Conservation (phyloP, 2,797 vertebrate species). For the Rhabdophis nuchalis region DNA sequence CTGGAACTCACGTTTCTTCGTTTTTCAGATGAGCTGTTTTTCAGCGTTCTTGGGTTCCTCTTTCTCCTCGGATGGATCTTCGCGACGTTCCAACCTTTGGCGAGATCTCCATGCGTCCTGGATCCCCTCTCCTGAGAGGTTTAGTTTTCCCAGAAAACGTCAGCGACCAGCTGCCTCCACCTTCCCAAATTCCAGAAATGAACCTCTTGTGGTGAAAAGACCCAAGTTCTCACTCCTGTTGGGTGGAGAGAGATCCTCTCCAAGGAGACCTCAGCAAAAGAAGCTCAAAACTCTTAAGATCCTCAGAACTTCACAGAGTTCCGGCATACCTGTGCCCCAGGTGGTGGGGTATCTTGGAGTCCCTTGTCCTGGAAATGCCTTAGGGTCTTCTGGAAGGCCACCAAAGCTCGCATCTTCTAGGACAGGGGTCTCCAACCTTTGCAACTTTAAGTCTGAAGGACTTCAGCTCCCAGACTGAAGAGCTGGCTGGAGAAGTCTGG, state of each 20-base stretch:
- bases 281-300: too few species aligned
- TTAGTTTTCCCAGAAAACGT: too few species aligned
- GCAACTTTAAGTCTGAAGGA: too few species aligned
- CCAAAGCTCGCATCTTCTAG: neutral
- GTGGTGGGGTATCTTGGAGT: neutral
- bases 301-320: too few species aligned
- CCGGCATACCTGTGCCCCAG: too few species aligned
- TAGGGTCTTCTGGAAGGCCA: too few species aligned
- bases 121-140: neutral
- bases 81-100: neutral
- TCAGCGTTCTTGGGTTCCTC: neutral
- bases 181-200: neutral
- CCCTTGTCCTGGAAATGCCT: neutral
- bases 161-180: rapidly evolving
- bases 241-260: neutral
- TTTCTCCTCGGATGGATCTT: neutral
- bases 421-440: too few species aligned
- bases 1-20: neutral
- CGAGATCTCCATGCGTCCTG: neutral
- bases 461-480: too few species aligned
- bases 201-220: neutral
- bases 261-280: neutral
- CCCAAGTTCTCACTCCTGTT: neutral
- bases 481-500: too few species aligned
- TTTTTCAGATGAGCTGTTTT: neutral